Conservation (phyloP, 2,113 vertebrate genomes). For the Micronycteris hirsuta region DNA sequence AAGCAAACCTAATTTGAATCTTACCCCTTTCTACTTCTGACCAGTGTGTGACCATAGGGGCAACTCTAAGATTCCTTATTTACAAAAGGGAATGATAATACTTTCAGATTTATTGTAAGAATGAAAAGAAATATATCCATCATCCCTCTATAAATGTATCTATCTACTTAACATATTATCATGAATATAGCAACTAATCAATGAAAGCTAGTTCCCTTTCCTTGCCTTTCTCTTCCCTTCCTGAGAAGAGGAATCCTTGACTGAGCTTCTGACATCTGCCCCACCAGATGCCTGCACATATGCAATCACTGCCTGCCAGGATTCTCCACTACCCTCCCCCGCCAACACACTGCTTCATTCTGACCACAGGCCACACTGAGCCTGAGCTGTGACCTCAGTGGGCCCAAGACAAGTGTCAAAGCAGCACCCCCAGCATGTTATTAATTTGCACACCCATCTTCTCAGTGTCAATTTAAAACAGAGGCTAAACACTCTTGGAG, state of each 20-base stretch:
- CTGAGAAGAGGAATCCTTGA: not conserved
- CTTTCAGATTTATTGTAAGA: not conserved
- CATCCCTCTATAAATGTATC: not conserved
- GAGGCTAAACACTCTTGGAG: not conserved
- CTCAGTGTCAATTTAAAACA: not conserved
- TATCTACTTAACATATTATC: not conserved
- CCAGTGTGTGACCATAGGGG: not conserved
- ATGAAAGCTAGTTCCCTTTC: not conserved
- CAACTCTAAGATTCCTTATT: not conserved
- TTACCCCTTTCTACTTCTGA: not conserved
- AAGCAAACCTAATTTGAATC: not conserved
- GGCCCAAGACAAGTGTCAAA: not conserved
- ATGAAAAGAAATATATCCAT: not conserved
- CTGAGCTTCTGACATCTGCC: not conserved
- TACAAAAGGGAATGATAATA: not conserved
- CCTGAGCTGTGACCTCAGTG: not conserved
- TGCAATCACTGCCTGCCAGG: not conserved
- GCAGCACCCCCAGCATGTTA: not conserved
- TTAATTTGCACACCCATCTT: not conserved
- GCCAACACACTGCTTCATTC: not conserved
- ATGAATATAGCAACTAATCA: not conserved
- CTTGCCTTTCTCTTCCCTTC: not conserved
- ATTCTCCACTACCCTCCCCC: not conserved
- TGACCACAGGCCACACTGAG: not conserved
- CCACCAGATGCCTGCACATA: not conserved